Evolutionary conservation across 2,888 invertebrate genomes (phyloP), one percentile per base, ranked within the genome.

Genomic region (Plutella xylostella): DNA sequence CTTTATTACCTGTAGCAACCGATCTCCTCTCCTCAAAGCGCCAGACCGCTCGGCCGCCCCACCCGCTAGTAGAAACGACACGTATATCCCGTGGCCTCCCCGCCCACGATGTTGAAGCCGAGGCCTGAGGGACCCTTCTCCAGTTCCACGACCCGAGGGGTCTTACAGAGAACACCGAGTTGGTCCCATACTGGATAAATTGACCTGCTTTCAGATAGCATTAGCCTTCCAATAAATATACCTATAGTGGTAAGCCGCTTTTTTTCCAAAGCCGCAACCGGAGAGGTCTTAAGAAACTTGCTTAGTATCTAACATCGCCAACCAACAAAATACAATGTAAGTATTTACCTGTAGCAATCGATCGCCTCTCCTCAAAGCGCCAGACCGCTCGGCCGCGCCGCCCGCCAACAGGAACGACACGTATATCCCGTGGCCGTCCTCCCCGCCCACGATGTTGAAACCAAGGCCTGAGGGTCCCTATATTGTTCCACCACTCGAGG

Each of bases 401-500:
- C 98, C 98, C 44, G 98, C 95, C 72, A 98, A 83, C 58, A 99
- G 94, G 85, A 97, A 98, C 42, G 98, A 98, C 58, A 99, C 95
- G 86, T 96, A 99, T 66, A 99, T 98, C 39, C 97, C 97, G 77
- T 97, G 96, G 3, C 96, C 97, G 85, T 98, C 97, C 75, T 99
- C 99, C n/a, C 99, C 99, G 38, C 99, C 99, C 17, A 99, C 98
- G 56, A 99, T 99, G 78, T 99, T 99, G 85, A 97, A 97, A 47
- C 99, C 98, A 50, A 99, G 88, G n/a, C 98, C 98, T 51, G 92
- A 90, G 7, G 88, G 84, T 18, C 97, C 96, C 75, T 33, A 14
- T 33, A 14, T n/a, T 15, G 14, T 14, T 33, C 33, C 6, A 33
- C 33, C 6, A 33, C 17, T 3, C 33, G 33, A n/a, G n/a, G n/a